Conservation (phyloP, 1,140 invertebrate genomes). For the Rhagoletis zephyria region DNA sequence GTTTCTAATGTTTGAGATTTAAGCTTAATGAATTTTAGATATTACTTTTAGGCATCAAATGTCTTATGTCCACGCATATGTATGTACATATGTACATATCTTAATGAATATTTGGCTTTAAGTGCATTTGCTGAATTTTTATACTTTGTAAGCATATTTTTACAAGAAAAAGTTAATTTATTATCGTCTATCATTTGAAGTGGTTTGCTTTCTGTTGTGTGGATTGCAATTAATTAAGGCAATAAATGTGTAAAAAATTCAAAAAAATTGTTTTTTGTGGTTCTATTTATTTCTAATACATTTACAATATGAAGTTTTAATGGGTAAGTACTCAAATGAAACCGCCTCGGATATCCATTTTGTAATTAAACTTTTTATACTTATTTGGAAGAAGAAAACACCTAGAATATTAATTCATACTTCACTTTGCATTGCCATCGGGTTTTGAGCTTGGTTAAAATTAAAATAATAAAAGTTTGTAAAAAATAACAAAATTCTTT, state of each 20-base stretch:
- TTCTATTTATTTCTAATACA: background rate
- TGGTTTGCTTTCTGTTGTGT: background rate
- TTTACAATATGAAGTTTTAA: too few relatives aligned
- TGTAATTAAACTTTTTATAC: too few relatives aligned
- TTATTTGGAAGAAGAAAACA: too few relatives aligned
- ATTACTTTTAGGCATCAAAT: background rate
- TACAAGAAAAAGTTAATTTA: background rate
- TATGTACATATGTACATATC: background rate
- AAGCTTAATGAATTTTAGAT: background rate
- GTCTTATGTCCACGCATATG: background rate
- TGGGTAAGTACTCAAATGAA: background rate
- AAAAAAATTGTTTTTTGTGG: background rate
- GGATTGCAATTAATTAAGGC: background rate
- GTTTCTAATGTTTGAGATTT: background rate
- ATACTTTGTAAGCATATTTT: constrained; percentile 12
- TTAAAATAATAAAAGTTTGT: too few relatives aligned
- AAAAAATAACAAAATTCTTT: too few relatives aligned
- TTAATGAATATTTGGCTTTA: background rate
- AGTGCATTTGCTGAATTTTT: constrained; percentile 8
- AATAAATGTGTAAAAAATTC: constrained; percentile 11
- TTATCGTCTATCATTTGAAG: background rate
- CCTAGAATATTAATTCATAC: too few relatives aligned
- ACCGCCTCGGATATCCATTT: too few relatives aligned
- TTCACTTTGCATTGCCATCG: too few relatives aligned
- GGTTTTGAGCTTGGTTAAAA: too few relatives aligned